A percentile compares a stretch with the other conserved stretches of the same genome.
These are phyloP conservation scores for Drosophila subobscura DNA, from an alignment of 1,140 invertebrate species.

Conservation along the genomic window DNA sequence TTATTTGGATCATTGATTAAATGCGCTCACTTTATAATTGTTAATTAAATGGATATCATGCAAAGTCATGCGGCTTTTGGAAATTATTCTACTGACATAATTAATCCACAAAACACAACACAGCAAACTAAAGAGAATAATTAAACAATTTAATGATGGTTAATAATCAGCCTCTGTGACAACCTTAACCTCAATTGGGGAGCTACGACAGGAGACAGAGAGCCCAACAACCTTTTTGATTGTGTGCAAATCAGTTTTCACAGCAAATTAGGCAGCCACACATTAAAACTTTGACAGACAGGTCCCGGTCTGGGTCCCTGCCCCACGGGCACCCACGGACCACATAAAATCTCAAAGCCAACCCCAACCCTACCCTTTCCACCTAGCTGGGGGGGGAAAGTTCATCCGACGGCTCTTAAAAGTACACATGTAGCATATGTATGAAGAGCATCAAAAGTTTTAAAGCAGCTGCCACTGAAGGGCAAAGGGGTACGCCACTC, in stretches of 20 bases:
- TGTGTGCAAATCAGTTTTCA: constrained; percentile 77
- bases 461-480: constrained; percentile 44
- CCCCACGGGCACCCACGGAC: constrained; percentile 22
- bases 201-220: constrained; percentile 1
- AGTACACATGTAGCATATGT: constrained; percentile 59
- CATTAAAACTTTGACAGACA: constrained; percentile 71
- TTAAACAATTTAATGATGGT: constrained; percentile 42
- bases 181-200: constrained; percentile 27
- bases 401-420: constrained; percentile 52
- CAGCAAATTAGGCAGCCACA: constrained; percentile 79
- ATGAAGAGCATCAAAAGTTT: constrained; percentile 64
- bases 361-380: neutral
- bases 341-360: constrained; percentile 1
- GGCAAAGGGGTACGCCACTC: constrained; percentile 15
- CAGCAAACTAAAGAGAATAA: constrained; percentile 33
- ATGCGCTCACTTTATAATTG: constrained; percentile 20
- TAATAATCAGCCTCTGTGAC: constrained; percentile 49
- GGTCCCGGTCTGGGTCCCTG: constrained; percentile 33
- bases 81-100: constrained; percentile 24
- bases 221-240: constrained; percentile 47
- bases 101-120: constrained; percentile 25
- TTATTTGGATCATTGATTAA: constrained; percentile 34
- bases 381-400: constrained; percentile 44
- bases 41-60: constrained; percentile 48
- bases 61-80: constrained; percentile 36